Evolutionary conservation across 2,888 invertebrate species (phyloP), one percentile per base, ranked within the genome.

Genomic region (Apoda limacodes): DNA sequence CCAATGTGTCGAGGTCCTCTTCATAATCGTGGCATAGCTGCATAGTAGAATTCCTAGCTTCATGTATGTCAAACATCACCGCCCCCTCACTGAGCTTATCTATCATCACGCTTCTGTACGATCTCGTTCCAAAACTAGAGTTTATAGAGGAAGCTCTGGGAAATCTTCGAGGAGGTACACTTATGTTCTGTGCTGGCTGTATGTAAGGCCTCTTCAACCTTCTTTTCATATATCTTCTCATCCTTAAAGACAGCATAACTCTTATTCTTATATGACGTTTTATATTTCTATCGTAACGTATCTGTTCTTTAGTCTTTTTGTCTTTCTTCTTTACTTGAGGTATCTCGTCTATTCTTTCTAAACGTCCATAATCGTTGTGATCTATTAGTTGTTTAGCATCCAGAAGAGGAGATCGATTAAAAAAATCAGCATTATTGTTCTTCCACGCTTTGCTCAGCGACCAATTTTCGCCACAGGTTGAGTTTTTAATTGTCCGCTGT

Each of bases 181-280:
- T 60, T 4, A 59, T 48, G 19, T 50, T 66, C 37, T 66, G 60
- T 9, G 57, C 45, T 1, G 49, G 33, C 24, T 45, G 51, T 11
- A 60, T 9, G 3, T 53, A 51, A 3, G 62, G 53, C 30, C 65
- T 72, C 35, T 58, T 50, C 32, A 70, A 31, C 28, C 66, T 50
- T 34, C 69, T 52, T 40, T 78, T 84, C 53, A 81, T 75, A 33
- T 83, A 80, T 32, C 80, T 61, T 13, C 86, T 80, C 69, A 88
- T 80, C 35, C 88, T 74, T 37, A 89, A 62, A 7, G 87, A 86
- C 46, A 88, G 65, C 83, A 88, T 86, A 26, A 88, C 84, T 9
- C 88, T 72, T 11, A 88, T 84, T 33, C 86, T 75, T 13, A 88
- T 83, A 50, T 88, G 85, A 13, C 86, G 68, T 30, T 85, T 85